Evolutionary conservation across 2,888 invertebrate genomes (phyloP).

Genomic region (Drosophila neonasuta): DNA sequence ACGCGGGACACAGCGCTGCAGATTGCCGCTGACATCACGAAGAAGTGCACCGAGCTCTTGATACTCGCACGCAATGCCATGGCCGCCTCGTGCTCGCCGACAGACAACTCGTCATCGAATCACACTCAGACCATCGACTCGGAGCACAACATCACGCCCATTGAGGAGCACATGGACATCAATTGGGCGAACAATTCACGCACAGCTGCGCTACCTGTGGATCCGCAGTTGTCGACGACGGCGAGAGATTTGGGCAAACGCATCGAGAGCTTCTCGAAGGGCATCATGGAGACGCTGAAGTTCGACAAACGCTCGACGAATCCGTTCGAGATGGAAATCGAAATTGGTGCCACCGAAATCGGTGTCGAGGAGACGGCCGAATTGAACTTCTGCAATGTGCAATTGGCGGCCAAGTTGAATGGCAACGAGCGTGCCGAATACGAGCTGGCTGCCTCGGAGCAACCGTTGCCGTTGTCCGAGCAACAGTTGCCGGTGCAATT

Average conservation of each 20-base stretch:
- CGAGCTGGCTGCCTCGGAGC: slow-evolving; percentile 69
- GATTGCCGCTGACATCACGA: slow-evolving; percentile 91
- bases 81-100: slow-evolving; percentile 83
- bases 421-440: slow-evolving; percentile 81
- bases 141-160: slow-evolving; percentile 82
- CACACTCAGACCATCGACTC: slow-evolving; percentile 82
- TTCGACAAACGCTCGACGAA: slow-evolving; percentile 82
- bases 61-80: slow-evolving; percentile 88
- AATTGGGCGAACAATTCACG: slow-evolving; percentile 82
- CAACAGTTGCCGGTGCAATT: slow-evolving; percentile 20
- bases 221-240: slow-evolving; percentile 78
- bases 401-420: slow-evolving; percentile 79
- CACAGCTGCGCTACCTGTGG: slow-evolving; percentile 78
- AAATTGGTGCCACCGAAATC: slow-evolving; percentile 82
- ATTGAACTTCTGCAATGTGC: slow-evolving; percentile 79
- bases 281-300: slow-evolving; percentile 82
- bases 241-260: slow-evolving; percentile 82
- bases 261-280: slow-evolving; percentile 82
- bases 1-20: slow-evolving; percentile 84
- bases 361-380: slow-evolving; percentile 80
- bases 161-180: slow-evolving; percentile 82
- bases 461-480: slow-evolving; percentile 42
- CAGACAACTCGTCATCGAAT: slow-evolving; percentile 83
- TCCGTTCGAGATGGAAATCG: slow-evolving; percentile 82
- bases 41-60: slow-evolving; percentile 89